Evolutionary conservation across 2,113 vertebrate species (phyloP).

Genomic region (Notarius quadriscutis): DNA sequence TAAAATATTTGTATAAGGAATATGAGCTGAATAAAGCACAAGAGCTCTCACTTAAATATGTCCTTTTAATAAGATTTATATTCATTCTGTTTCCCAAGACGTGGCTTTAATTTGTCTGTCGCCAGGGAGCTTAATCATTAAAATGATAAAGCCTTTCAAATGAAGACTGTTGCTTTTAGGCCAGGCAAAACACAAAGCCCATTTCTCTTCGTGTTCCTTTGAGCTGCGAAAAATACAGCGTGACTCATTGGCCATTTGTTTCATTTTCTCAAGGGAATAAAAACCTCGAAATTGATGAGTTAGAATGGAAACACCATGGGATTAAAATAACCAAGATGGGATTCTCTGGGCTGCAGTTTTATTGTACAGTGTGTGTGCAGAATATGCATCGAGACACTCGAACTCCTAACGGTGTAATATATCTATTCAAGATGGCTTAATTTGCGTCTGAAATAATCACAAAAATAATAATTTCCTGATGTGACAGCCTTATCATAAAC

Average conservation of each 20-base stretch:
- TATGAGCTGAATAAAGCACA: slow-evolving; percentile 31
- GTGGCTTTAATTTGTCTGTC: slow-evolving; percentile 53
- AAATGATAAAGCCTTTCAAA: slow-evolving; percentile 52
- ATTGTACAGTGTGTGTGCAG: slow-evolving; percentile 14
- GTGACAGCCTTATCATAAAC: background rate
- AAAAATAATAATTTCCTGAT: background rate
- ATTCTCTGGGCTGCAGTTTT: slow-evolving; percentile 46
- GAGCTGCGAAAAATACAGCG: slow-evolving; percentile 21
- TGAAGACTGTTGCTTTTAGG: slow-evolving; percentile 45
- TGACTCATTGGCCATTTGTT: slow-evolving; percentile 43
- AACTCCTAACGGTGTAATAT: background rate
- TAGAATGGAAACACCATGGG: slow-evolving; percentile 49
- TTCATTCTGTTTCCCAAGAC: slow-evolving; percentile 47
- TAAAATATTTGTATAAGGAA: slow-evolving; percentile 36
- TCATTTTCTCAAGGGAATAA: slow-evolving; percentile 31
- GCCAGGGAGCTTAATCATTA: slow-evolving; percentile 49
- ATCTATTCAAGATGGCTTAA: background rate
- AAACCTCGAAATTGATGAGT: slow-evolving; percentile 33
- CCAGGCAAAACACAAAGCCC: slow-evolving; percentile 51
- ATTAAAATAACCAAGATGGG: slow-evolving; percentile 54
- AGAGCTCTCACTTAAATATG: slow-evolving; percentile 37
- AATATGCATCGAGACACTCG: slow-evolving; percentile 54
- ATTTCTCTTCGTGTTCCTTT: slow-evolving; percentile 44
- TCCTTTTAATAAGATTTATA: slow-evolving; percentile 49
- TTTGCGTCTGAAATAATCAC: background rate